A percentile compares a stretch with the other conserved stretches of the same genome.
phyloP scores from a whole-genome alignment of 1,140 invertebrate species.

The Cyclina sinensis region DNA sequence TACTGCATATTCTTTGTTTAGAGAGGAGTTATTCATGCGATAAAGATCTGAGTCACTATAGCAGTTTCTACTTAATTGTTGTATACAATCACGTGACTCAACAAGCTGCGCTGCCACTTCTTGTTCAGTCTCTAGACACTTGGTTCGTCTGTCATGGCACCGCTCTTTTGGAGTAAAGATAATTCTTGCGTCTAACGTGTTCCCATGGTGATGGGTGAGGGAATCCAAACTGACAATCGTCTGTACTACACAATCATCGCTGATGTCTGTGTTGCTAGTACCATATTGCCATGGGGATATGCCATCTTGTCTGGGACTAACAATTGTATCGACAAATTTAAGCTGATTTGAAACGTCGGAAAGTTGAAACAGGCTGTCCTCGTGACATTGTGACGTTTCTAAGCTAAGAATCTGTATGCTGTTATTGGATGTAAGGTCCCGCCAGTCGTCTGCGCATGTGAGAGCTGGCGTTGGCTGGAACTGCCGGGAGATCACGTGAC shows the following conservation, averaged over 20 bases:
- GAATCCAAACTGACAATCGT: slow-evolving; percentile 6
- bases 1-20: neutral
- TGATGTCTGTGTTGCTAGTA: neutral
- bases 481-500: slow-evolving; percentile 4
- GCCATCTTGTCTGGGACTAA: neutral
- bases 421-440: neutral
- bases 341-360: neutral
- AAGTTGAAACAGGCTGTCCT: neutral
- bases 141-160: neutral
- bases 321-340: neutral
- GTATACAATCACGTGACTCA: neutral
- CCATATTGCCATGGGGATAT: neutral
- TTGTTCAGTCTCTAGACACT: neutral
- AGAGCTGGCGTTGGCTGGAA: neutral
- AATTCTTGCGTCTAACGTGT: neutral
- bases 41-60: slow-evolving; percentile 39
- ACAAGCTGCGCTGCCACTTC: neutral
- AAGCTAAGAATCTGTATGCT: slow-evolving; percentile 51
- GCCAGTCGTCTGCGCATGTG: slow-evolving; percentile 19
- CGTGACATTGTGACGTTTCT: neutral
- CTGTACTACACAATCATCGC: neutral
- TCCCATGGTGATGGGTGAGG: neutral
- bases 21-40: too few species aligned
- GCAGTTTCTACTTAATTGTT: slow-evolving; percentile 35
- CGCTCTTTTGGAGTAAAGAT: slow-evolving; percentile 21